phyloP scores from a whole-genome alignment of 2,797 vertebrate species.

The Leptatherina wallacei region DNA sequence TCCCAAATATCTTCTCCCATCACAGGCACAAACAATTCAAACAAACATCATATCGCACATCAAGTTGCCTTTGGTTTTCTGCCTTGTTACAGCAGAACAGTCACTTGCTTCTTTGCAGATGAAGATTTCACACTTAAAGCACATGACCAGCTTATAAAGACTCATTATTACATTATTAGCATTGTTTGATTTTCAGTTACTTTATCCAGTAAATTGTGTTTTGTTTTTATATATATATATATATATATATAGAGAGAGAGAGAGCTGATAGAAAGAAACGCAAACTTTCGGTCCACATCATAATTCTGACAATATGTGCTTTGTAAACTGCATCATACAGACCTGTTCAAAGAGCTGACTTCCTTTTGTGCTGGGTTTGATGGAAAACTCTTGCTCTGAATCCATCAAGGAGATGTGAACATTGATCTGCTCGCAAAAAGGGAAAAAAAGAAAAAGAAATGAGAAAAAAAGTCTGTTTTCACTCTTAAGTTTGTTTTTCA shows the following conservation, averaged over 20 bases:
- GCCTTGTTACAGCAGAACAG: not conserved
- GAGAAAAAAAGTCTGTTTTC: not conserved
- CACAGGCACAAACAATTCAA: too few species aligned
- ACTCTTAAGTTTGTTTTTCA: not conserved
- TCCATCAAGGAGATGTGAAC: conserved; percentile 96
- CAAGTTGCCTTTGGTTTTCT: not conserved
- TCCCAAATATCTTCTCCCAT: too few species aligned
- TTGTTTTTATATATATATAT: not conserved
- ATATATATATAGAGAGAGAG: too few species aligned
- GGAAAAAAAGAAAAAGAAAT: not conserved
- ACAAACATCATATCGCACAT: too few species aligned
- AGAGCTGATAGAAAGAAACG: not conserved
- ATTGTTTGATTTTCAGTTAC: not conserved
- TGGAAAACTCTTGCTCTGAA: conserved; percentile 96
- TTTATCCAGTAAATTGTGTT: not conserved
- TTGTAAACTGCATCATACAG: conserved; percentile 43
- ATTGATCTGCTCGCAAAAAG: conserved; percentile 85
- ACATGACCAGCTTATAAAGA: not conserved
- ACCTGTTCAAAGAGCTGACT: conserved; percentile 98
- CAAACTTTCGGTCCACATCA: not conserved
- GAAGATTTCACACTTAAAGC: not conserved
- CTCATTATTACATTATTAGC: not conserved
- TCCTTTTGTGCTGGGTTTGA: conserved; percentile 92
- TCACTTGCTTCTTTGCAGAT: not conserved
- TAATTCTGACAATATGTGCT: not conserved